Evolutionary conservation across 1,140 invertebrate genomes (phyloP), one percentile per base, ranked within the genome.

Genomic region (Galendromus occidentalis): DNA sequence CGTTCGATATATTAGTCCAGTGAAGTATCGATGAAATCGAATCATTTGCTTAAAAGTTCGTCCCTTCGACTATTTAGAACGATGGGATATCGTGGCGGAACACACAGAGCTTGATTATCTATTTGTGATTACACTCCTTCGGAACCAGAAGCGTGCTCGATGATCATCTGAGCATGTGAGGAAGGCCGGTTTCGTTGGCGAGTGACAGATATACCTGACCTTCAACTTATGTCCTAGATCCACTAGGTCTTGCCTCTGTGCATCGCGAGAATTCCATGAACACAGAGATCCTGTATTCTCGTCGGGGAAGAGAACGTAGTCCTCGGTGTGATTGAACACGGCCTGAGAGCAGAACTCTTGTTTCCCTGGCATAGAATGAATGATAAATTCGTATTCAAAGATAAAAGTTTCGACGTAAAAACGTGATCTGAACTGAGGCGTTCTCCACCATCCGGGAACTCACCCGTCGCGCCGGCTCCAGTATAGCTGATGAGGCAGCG

Each of bases 121-220:
- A 9, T 44, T 44, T 5, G 39, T 65, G 64, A 59, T 65, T 17
- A 44, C 64, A 22, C 29, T 44, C 71, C 87, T 77, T 71, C 87
- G 79, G 72, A 86, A 94, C 94, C 94, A 98, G 78, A 98, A 98
- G 69, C 95, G 78, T 0, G 93, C 94, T 66, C 95, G 78, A 74
- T 87, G 95, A 77, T 99, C 95, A 74, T 99, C 95, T 29, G 91
- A 96, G 76, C 94, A 98, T 0, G 94, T 97, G 7, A 99, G 78
- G 76, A 98, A 98, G 2, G 92, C 88, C 0, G 94, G 89, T 6
- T 87, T 86, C 0, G 86, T 89, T 0, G 89, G 88, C 0, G 93
- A 97, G 78, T 99, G 95, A 0, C 88, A 86, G 69, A 99, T 93
- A 67, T 83, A 39, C 47, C 44, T 7, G 12, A 68, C 30, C 7